phyloP scores from a whole-genome alignment of 2,888 invertebrate species.

The Hyles lineata region DNA sequence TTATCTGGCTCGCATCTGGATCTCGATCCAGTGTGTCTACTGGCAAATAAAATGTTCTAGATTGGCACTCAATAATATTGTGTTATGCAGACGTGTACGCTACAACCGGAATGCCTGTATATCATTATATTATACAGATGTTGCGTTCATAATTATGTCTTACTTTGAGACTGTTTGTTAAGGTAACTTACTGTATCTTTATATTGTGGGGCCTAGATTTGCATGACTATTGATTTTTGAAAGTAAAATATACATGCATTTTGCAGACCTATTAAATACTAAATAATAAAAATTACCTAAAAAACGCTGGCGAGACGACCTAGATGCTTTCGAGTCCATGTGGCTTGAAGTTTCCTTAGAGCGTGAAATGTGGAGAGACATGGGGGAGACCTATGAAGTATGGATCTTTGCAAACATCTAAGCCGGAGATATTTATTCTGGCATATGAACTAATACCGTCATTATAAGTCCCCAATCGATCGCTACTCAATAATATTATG shows the following conservation, averaged over 20 bases:
- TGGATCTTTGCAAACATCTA: too few species aligned
- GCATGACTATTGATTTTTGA: too few species aligned
- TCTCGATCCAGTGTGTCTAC: constrained; percentile 35
- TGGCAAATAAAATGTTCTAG: constrained; percentile 21
- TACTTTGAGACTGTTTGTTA: neutral
- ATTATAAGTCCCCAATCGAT: neutral
- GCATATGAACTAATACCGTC: neutral
- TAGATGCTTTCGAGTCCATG: too few species aligned
- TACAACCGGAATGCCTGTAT: neutral
- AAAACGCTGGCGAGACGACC: too few species aligned
- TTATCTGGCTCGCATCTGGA: constrained; percentile 43
- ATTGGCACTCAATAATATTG: neutral
- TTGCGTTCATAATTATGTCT: neutral
- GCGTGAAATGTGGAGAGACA: too few species aligned
- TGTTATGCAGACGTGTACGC: neutral
- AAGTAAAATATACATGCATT: too few species aligned
- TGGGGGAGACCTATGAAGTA: too few species aligned
- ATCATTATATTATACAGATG: neutral
- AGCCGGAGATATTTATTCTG: neutral
- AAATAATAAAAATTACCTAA: too few species aligned
- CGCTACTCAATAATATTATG: neutral
- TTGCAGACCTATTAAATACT: too few species aligned
- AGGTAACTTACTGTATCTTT: too few species aligned
- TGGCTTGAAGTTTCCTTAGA: too few species aligned
- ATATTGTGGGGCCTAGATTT: too few species aligned